These are phyloP conservation scores for Hipposideros larvatus DNA, from an alignment of 2,797 vertebrate genomes.

Conservation along the genomic window DNA sequence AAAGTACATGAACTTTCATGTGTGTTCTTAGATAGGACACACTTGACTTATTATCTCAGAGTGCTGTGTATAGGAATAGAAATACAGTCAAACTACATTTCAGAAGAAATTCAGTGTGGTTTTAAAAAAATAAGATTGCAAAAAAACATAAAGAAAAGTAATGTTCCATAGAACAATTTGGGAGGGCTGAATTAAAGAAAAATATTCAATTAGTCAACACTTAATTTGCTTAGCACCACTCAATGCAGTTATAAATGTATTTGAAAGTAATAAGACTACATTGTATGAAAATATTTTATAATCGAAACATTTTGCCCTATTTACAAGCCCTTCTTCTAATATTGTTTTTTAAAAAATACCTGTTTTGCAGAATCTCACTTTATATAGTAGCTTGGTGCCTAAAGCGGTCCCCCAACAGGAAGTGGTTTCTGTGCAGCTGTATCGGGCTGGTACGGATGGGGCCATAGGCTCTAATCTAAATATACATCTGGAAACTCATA, in stretches of 20 bases:
- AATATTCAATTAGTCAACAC: background rate
- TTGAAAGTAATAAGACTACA: conserved; percentile 52
- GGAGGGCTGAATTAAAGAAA: conserved; percentile 21
- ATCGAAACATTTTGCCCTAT: background rate
- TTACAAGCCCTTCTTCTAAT: background rate
- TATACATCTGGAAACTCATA: background rate
- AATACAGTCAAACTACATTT: conserved; percentile 24
- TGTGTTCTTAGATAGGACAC: background rate
- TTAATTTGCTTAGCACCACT: conserved; percentile 45
- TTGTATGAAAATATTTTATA: conserved; percentile 69
- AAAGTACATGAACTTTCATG: background rate
- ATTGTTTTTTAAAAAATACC: background rate
- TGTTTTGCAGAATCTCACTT: background rate
- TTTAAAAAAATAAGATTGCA: background rate
- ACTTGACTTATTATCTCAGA: background rate
- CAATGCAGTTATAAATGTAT: conserved; percentile 57
- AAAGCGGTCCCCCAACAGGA: background rate
- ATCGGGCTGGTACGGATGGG: background rate
- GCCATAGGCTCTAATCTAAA: background rate
- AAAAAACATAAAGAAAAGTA: background rate
- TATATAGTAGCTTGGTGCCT: background rate
- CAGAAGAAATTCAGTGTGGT: background rate
- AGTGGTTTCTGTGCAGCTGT: background rate
- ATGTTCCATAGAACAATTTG: background rate
- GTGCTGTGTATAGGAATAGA: background rate